Base-by-base conservation (phyloP, 2,797 vertebrate species). In the Hydrocynus forskahlii region DNA sequence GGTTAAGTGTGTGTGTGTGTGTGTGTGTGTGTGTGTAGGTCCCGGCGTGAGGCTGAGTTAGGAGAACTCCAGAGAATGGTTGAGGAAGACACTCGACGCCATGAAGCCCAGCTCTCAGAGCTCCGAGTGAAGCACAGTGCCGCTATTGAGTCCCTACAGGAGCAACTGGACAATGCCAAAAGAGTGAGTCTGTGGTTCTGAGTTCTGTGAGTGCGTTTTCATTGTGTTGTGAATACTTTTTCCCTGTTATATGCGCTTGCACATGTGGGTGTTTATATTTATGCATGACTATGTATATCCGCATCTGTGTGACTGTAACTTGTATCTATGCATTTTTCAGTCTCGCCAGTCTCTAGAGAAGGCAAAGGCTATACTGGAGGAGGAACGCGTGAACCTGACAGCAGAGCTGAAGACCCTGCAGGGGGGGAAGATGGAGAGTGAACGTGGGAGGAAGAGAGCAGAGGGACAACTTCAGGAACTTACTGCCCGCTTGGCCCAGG, bases 381-480 rank as follows among this genome's bases (percentile, higher is more conserved):
- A 95, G 14, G 97, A 98, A 89, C 93, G 95, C 48, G 81, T 90
- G 0, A 96, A 93, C 86, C 89, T 97, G 62, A 90, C 86, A 5
- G 76, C 88, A 0, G 97, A 98, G 86, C 91, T 97, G 21, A 95
- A 95, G 88, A 86, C 86, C 71, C 91, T 96, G 57, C 96, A 97
- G 88, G 82, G 88, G 0, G 80, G 91, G 0, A 94, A 95, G 50
- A 93, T 93, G 69, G 97, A 98, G 75, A 96, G 94, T 0, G 96
- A 98, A 71, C 93, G 96, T 78, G 93, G 93, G 63, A 92, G 96
- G 19, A 96, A 97, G 83, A 93, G 95, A 75, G 92, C 96, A 0
- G 97, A 98, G 82, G 64, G 87, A 3, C 96, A 97, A 88, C 90
- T 97, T 77, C 96, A 96, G 89, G 97, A 98, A 75, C 83, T 95